These are phyloP conservation scores for Vanessa cardui DNA, from an alignment of 2,888 invertebrate species.

Conservation along the genomic window DNA sequence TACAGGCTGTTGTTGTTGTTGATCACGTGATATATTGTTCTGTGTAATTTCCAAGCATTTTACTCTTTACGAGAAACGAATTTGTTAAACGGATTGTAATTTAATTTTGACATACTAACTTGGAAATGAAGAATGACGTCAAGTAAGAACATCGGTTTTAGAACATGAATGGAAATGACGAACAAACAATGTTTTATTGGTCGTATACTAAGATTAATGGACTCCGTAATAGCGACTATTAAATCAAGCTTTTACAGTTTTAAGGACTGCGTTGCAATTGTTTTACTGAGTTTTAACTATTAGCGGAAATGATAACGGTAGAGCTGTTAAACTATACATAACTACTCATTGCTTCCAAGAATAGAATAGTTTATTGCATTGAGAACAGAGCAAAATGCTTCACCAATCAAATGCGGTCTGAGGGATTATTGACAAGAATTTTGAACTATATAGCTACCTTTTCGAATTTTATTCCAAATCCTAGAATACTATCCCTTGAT, in stretches of 20 bases:
- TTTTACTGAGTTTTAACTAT: constrained; percentile 1
- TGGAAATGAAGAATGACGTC: constrained; percentile 31
- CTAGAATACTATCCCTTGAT: too few relatives aligned
- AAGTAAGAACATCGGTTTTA: constrained; percentile 32
- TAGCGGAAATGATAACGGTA: not conserved
- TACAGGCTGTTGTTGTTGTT: too few relatives aligned
- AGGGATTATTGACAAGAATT: too few relatives aligned
- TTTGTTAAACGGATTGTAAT: not conserved
- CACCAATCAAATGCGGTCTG: too few relatives aligned
- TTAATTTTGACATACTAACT: too few relatives aligned
- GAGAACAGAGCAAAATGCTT: too few relatives aligned
- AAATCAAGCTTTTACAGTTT: constrained; percentile 20
- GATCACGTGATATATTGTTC: too few relatives aligned
- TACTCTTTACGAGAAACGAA: not conserved
- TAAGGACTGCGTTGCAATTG: constrained; percentile 5
- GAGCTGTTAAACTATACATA: not conserved
- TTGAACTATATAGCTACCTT: too few relatives aligned
- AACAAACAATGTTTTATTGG: constrained; percentile 33
- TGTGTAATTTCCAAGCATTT: too few relatives aligned
- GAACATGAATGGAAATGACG: constrained; percentile 28
- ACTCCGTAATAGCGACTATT: constrained; percentile 29
- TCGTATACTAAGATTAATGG: constrained; percentile 34
- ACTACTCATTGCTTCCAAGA: not conserved
- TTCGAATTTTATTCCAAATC: too few relatives aligned
- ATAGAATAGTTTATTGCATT: too few relatives aligned